phyloP scores from a whole-genome alignment of 2,888 invertebrate genomes.

The Seira musarum region DNA sequence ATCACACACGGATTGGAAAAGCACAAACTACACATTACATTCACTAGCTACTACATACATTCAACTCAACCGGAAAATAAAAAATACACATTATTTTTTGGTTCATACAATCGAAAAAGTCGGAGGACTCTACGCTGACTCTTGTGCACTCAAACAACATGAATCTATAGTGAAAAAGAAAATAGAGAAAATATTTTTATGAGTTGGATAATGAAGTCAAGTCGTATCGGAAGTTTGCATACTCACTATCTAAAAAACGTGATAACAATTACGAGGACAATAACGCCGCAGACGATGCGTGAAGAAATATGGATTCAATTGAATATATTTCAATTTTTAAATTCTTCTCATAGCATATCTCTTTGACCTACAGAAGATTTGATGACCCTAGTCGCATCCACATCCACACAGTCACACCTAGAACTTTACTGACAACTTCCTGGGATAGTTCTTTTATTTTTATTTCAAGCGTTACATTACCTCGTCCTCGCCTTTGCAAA shows the following conservation, averaged over 20 bases:
- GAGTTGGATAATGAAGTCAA: constrained; percentile 1
- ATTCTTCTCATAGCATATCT: not conserved
- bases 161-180: constrained; percentile 45
- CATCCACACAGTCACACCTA: not conserved
- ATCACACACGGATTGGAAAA: not conserved
- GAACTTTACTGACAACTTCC: constrained; percentile 4
- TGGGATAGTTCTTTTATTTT: constrained; percentile 7
- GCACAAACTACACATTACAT: not conserved
- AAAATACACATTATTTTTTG: not conserved
- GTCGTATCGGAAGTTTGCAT: not conserved
- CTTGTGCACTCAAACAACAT: constrained; percentile 56
- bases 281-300: constrained; percentile 2
- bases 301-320: not conserved
- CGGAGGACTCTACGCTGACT: constrained; percentile 49
- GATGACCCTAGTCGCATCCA: too few relatives aligned
- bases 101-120: constrained; percentile 56
- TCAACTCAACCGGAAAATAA: not conserved
- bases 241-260: not conserved
- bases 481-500: too few relatives aligned
- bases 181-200: constrained; percentile 1
- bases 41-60: not conserved
- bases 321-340: not conserved
- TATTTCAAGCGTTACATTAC: not conserved
- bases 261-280: constrained; percentile 13
- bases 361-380: constrained; percentile 6